Conservation (phyloP, 2,888 invertebrate genomes). For the Drosophila affinis region DNA sequence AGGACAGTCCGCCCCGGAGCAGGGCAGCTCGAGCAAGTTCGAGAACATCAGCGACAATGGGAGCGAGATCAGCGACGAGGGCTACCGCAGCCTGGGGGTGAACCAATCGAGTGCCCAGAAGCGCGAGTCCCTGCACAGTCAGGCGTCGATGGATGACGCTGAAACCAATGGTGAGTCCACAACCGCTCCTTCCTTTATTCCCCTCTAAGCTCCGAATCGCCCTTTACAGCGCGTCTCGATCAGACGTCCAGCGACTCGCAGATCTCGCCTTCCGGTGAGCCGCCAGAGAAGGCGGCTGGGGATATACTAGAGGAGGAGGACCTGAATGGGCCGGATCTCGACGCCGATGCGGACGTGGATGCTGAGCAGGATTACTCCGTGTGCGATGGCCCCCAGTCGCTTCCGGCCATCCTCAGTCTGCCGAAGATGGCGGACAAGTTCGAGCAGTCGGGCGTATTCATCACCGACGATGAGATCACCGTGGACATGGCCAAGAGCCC, state of each 20-base stretch:
- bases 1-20: constrained; percentile 39
- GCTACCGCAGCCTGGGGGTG: constrained; percentile 91
- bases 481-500: constrained; percentile 87
- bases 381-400: constrained; percentile 75
- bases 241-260: constrained; percentile 84
- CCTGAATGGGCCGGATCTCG: constrained; percentile 7
- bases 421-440: constrained; percentile 71
- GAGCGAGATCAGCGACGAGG: constrained; percentile 93
- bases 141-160: constrained; percentile 89
- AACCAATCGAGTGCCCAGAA: constrained; percentile 86
- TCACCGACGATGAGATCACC: constrained; percentile 84
- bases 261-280: constrained; percentile 83
- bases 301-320: constrained; percentile 24
- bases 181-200: not conserved
- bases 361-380: constrained; percentile 46
- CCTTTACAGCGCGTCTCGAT: constrained; percentile 87
- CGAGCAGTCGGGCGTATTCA: constrained; percentile 82
- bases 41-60: constrained; percentile 91
- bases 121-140: constrained; percentile 88
- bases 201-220: not conserved
- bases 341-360: not conserved
- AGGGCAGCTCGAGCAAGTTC: constrained; percentile 78
- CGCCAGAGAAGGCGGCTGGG: constrained; percentile 50
- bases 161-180: constrained; percentile 87
- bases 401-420: constrained; percentile 71